Evolutionary conservation across 2,113 vertebrate species (phyloP).

Genomic region (Mus musculus): DNA sequence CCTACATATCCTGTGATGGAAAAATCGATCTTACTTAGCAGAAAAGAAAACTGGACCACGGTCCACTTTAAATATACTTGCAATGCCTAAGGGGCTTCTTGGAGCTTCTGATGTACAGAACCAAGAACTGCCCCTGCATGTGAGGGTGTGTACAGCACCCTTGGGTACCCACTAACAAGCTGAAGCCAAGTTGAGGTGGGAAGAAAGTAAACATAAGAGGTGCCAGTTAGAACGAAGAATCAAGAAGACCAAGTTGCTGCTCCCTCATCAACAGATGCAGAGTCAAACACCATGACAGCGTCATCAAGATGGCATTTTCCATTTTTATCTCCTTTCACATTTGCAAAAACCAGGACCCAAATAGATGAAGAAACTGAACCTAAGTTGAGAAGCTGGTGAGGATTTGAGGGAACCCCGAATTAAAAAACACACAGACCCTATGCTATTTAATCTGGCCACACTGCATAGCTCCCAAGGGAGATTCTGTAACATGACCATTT

Average conservation of each 20-base stretch:
- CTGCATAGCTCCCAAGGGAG: background rate
- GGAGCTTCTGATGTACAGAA: background rate
- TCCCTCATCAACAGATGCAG: background rate
- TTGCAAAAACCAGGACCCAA: background rate
- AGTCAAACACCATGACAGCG: background rate
- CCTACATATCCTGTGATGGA: slow-evolving; percentile 75
- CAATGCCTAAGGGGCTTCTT: background rate
- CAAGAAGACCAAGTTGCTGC: background rate
- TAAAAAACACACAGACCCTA: background rate
- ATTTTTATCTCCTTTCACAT: background rate
- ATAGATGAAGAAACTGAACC: background rate
- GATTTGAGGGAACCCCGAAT: background rate
- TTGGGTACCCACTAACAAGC: background rate
- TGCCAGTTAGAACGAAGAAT: background rate
- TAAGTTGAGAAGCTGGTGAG: background rate
- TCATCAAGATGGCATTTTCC: background rate
- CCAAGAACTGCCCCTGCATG: background rate
- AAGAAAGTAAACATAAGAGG: background rate
- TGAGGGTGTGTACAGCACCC: background rate
- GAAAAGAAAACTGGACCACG: slow-evolving; percentile 19
- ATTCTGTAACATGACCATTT: background rate
- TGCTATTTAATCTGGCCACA: background rate
- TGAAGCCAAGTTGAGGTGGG: background rate
- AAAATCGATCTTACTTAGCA: slow-evolving; percentile 59
- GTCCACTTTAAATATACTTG: background rate